Conservation (phyloP, 2,113 vertebrate genomes). For the Lichenostomus cassidix region DNA sequence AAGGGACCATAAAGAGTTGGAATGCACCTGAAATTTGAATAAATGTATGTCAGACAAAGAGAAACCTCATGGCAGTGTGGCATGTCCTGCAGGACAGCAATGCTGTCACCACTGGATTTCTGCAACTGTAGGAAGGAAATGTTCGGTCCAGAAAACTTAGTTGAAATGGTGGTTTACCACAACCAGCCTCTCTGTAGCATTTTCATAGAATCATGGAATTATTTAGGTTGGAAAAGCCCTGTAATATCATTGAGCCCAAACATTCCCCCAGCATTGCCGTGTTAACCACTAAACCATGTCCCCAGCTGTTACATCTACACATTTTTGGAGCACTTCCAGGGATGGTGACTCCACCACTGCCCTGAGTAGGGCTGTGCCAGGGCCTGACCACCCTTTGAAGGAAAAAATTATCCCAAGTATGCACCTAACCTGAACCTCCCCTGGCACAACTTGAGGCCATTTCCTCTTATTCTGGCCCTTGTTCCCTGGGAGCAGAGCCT, state of each 20-base stretch:
- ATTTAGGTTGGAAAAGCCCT: neutral
- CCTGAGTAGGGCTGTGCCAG: neutral
- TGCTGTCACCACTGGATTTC: neutral
- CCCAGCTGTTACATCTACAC: neutral
- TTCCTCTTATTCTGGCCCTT: neutral
- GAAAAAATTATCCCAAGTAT: neutral
- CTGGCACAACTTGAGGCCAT: neutral
- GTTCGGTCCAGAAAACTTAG: neutral
- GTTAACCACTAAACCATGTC: neutral
- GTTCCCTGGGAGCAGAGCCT: neutral
- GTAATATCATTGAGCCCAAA: neutral
- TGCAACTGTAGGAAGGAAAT: neutral
- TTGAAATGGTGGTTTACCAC: neutral
- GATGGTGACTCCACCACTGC: neutral
- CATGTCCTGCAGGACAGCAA: neutral
- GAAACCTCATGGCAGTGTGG: fast-evolving
- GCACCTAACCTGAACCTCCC: neutral
- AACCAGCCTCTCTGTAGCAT: neutral
- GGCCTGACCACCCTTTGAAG: neutral
- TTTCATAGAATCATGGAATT: neutral
- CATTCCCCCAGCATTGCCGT: neutral
- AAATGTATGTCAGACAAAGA: neutral
- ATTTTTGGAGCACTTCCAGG: neutral
- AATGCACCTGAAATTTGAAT: neutral
- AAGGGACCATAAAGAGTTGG: neutral